Evolutionary conservation across 2,888 invertebrate genomes (phyloP).

Genomic region (Agapetus fuscipes): DNA sequence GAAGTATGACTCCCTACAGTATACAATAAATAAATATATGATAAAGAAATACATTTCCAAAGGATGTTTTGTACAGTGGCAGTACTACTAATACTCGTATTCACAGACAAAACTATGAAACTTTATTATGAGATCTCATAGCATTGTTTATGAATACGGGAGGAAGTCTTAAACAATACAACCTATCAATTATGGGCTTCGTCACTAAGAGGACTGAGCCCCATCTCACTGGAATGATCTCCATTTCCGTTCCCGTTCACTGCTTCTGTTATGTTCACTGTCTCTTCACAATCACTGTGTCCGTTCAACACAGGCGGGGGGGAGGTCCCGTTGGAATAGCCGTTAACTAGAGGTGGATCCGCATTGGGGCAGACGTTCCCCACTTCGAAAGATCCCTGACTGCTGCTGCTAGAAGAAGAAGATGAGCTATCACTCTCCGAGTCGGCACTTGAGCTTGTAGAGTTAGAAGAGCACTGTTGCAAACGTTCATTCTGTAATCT

Average conservation of each 20-base stretch:
- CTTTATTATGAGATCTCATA: too few species aligned
- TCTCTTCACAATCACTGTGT: constrained; percentile 13
- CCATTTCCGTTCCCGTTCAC: constrained; percentile 13
- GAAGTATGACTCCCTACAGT: too few species aligned
- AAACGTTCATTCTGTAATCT: constrained; percentile 53
- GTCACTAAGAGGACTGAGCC: constrained; percentile 1
- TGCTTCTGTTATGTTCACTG: neutral
- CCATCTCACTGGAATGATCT: constrained; percentile 2
- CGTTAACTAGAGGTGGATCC: constrained; percentile 14
- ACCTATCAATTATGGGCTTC: neutral
- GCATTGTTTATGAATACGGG: too few species aligned
- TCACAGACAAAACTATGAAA: constrained; percentile 6
- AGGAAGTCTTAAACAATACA: neutral
- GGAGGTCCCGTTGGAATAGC: constrained; percentile 6
- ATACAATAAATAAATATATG: too few species aligned
- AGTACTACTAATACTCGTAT: too few species aligned
- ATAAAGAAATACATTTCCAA: too few species aligned
- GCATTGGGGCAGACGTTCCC: constrained; percentile 6
- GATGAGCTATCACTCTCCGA: constrained; percentile 54
- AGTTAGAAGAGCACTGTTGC: constrained; percentile 26
- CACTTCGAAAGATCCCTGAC: constrained; percentile 32
- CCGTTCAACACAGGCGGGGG: constrained; percentile 11
- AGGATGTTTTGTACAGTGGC: constrained; percentile 16
- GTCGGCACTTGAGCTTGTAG: constrained; percentile 42
- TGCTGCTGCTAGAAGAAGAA: constrained; percentile 38